A percentile compares a stretch with the other conserved stretches of the same genome.
These are phyloP conservation scores for Indicator maculatus DNA, from an alignment of 2,113 vertebrate genomes.

Conservation along the genomic window DNA sequence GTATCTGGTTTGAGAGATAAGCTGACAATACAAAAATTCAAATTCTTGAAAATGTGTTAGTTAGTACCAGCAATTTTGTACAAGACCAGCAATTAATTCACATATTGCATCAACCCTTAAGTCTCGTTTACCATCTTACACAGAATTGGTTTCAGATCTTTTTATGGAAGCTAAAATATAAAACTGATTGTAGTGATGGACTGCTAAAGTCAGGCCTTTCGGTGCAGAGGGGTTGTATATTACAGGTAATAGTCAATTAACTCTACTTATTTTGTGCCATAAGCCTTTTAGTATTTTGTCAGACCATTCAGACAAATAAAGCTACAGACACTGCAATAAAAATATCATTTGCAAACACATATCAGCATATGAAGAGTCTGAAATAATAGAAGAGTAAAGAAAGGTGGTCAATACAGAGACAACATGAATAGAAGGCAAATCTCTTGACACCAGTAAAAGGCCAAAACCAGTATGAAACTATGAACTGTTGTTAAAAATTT, in stretches of 20 bases:
- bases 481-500: background rate
- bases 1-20: background rate
- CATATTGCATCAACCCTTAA: background rate
- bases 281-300: background rate
- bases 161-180: background rate
- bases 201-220: background rate
- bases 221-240: background rate
- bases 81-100: background rate
- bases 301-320: background rate
- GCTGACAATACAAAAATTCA: background rate
- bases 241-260: background rate
- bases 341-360: background rate
- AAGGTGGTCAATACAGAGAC: background rate
- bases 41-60: background rate
- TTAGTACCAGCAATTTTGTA: background rate
- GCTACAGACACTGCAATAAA: background rate
- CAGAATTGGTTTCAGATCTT: background rate
- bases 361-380: background rate
- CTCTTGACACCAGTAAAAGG: background rate
- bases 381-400: background rate
- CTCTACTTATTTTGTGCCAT: background rate
- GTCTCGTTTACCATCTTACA: background rate
- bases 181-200: background rate
- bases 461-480: background rate
- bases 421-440: background rate